These are phyloP conservation scores for Drosophila sturtevanti DNA, from an alignment of 1,140 invertebrate genomes.

Conservation along the genomic window DNA sequence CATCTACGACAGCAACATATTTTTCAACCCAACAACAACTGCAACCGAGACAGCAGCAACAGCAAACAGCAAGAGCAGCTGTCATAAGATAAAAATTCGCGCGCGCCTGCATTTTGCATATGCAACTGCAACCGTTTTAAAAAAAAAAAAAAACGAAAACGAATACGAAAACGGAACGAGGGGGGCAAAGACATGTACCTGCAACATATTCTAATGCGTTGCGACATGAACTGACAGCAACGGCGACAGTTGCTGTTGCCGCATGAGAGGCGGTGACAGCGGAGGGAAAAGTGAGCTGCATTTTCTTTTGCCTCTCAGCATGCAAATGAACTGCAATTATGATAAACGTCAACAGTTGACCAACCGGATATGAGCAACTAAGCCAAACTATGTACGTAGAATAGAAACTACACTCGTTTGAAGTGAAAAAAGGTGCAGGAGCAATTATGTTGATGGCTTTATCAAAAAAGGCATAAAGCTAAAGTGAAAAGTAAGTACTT, in stretches of 20 bases:
- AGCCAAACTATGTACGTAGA: constrained; percentile 22
- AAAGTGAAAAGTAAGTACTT: not conserved
- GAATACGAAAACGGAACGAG: not conserved
- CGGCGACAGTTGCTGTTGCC: constrained; percentile 82
- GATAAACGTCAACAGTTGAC: constrained; percentile 82
- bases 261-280: constrained; percentile 76
- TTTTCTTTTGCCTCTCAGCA: constrained; percentile 53
- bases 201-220: constrained; percentile 81
- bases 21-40: constrained; percentile 53
- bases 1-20: constrained; percentile 59
- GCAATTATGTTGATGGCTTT: constrained; percentile 61
- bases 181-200: constrained; percentile 31
- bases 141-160: too few species aligned
- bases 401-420: constrained; percentile 38
- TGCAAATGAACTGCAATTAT: constrained; percentile 82
- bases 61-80: constrained; percentile 54
- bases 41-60: constrained; percentile 24
- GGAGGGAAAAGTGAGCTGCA: constrained; percentile 57
- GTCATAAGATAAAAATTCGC: constrained; percentile 79
- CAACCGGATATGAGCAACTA: constrained; percentile 73
- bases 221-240: constrained; percentile 80
- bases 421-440: constrained; percentile 37
- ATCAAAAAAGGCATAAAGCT: not conserved
- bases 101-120: constrained; percentile 77
- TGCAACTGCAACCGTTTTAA: constrained; percentile 52